A percentile compares a stretch with the other conserved stretches of the same genome.
These are phyloP conservation scores for Numenius phaeopus DNA, from an alignment of 2,797 vertebrate species.

Conservation along the genomic window DNA sequence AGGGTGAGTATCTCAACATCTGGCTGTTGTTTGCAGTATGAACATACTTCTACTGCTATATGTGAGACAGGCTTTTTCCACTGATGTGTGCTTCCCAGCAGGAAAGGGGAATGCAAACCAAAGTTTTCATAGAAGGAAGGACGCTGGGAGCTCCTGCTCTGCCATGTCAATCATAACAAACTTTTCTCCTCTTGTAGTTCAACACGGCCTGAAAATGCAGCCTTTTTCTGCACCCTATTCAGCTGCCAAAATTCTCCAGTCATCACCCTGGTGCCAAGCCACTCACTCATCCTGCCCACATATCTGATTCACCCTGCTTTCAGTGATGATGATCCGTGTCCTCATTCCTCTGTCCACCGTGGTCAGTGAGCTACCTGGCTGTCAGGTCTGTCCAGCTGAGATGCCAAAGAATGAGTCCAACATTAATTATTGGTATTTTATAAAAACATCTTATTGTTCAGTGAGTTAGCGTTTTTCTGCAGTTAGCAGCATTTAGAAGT, in stretches of 20 bases:
- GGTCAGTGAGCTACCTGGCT: not conserved
- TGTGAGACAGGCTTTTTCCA: not conserved
- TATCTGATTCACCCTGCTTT: not conserved
- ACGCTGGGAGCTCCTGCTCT: not conserved
- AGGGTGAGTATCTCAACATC: not conserved
- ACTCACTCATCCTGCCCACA: not conserved
- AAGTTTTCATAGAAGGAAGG: not conserved
- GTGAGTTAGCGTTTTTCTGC: not conserved
- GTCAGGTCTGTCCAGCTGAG: not conserved
- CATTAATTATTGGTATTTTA: not conserved
- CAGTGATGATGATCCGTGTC: rapidly evolving
- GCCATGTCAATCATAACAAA: not conserved
- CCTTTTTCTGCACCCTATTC: not conserved
- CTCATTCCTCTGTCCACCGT: not conserved
- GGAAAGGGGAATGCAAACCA: not conserved
- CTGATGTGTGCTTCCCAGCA: not conserved
- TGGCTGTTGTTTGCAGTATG: not conserved
- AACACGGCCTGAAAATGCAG: not conserved
- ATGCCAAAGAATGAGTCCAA: not conserved
- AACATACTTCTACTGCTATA: not conserved
- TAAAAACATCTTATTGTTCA: not conserved
- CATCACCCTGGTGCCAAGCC: not conserved
- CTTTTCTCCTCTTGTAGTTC: not conserved
- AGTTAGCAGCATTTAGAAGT: not conserved
- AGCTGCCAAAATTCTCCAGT: not conserved